Conservation (phyloP, 1,140 invertebrate genomes). For the Zaprionus vittiger region DNA sequence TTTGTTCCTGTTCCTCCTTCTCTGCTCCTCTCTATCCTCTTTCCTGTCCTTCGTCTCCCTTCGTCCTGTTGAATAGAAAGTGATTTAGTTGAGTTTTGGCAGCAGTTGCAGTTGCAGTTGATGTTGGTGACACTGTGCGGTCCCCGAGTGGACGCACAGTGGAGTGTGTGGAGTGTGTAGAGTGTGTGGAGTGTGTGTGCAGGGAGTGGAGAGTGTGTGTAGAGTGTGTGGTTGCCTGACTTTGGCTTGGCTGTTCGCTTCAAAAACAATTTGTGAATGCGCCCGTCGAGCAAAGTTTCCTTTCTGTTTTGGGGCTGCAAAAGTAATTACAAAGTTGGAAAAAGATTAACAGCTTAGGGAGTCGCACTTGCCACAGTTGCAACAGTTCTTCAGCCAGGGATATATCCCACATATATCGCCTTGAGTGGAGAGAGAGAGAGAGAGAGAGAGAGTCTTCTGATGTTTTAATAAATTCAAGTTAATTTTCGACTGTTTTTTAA, state of each 20-base stretch:
- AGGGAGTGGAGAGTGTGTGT: not conserved
- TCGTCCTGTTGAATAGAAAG: slow-evolving; percentile 76
- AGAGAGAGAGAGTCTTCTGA: slow-evolving; percentile 12
- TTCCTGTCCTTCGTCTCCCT: slow-evolving; percentile 6
- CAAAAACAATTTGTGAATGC: slow-evolving; percentile 63
- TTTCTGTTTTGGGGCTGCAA: slow-evolving; percentile 35
- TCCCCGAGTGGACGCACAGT: not conserved
- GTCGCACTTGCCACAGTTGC: slow-evolving; percentile 19
- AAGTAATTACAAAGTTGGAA: slow-evolving; percentile 75
- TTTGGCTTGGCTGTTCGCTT: slow-evolving; percentile 37
- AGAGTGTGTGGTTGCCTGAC: slow-evolving; percentile 35
- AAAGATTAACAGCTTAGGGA: slow-evolving; percentile 69
- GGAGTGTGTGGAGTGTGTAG: not conserved
- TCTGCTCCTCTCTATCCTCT: not conserved
- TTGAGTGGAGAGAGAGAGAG: slow-evolving; percentile 6
- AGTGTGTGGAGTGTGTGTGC: not conserved
- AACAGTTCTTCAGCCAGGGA: not conserved
- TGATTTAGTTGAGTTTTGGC: slow-evolving; percentile 69
- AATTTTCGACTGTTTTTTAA: slow-evolving; percentile 58
- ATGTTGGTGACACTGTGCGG: slow-evolving; percentile 26
- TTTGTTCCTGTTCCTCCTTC: slow-evolving; percentile 35
- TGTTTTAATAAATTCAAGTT: slow-evolving; percentile 66
- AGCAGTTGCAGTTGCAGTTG: slow-evolving; percentile 12
- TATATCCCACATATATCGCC: slow-evolving; percentile 3
- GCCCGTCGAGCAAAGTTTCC: slow-evolving; percentile 55